Percentiles rank a stretch among this genome's conserved stretches.
Evolutionary conservation across 2,888 invertebrate species (phyloP).

Genomic region (Tenthredo distinguenda): DNA sequence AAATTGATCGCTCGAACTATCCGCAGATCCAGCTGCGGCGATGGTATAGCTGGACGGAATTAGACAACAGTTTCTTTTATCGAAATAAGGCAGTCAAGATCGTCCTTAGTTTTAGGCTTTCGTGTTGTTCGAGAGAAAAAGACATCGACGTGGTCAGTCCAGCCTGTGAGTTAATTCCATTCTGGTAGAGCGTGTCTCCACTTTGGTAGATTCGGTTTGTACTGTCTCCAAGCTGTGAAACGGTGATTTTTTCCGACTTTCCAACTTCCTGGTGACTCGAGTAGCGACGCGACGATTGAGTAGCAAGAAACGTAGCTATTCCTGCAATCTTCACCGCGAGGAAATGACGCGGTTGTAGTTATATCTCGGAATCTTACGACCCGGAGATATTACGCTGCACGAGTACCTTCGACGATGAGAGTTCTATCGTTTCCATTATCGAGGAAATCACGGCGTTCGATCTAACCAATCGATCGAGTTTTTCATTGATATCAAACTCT

Average conservation of each 20-base stretch:
- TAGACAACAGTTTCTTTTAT: neutral
- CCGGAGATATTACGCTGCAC: neutral
- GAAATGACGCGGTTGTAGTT: neutral
- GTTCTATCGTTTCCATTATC: conserved; percentile 6
- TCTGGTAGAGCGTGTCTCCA: neutral
- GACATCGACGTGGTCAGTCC: neutral
- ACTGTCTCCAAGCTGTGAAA: neutral
- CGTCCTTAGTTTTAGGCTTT: neutral
- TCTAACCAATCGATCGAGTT: neutral
- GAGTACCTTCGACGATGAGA: neutral
- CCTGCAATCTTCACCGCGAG: conserved; percentile 3
- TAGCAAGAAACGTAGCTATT: neutral
- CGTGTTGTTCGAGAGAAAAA: neutral
- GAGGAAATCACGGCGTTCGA: neutral
- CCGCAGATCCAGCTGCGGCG: neutral
- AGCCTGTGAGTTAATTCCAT: neutral
- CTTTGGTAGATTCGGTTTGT: neutral
- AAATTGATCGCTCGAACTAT: neutral
- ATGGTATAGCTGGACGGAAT: neutral
- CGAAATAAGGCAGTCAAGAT: neutral
- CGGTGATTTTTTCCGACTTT: neutral
- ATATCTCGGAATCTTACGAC: neutral
- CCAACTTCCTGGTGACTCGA: neutral
- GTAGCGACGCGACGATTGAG: neutral
- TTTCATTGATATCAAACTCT: neutral